A percentile compares a stretch with the other conserved stretches of the same genome.
phyloP scores from a whole-genome alignment of 2,113 vertebrate species.

The Pygoscelis adeliae region DNA sequence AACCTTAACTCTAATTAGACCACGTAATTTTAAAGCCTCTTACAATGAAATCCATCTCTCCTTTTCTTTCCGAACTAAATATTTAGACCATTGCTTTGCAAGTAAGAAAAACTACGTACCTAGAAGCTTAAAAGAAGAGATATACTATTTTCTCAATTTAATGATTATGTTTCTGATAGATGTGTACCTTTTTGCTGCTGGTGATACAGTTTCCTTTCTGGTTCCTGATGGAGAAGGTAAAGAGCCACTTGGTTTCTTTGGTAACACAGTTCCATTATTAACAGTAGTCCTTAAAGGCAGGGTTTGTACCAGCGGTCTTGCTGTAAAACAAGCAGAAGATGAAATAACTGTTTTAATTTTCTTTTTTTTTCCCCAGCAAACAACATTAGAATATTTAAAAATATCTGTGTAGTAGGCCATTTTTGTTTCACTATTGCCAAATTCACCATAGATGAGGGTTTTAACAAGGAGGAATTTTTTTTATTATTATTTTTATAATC shows the following conservation, averaged over 20 bases:
- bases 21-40: not conserved
- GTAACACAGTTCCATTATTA: slow-evolving; percentile 93
- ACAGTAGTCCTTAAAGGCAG: slow-evolving; percentile 88
- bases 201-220: slow-evolving; percentile 83
- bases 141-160: not conserved
- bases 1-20: not conserved
- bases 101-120: not conserved
- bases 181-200: slow-evolving; percentile 86
- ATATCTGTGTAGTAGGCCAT: too few relatives aligned
- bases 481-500: not conserved
- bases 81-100: not conserved
- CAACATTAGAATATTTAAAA: not conserved
- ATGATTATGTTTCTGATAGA: not conserved
- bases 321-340: slow-evolving; percentile 72
- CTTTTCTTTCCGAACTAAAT: not conserved
- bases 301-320: slow-evolving; percentile 91
- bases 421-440: not conserved
- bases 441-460: not conserved
- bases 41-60: not conserved
- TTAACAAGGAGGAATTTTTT: not conserved
- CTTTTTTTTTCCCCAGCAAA: not conserved
- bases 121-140: not conserved
- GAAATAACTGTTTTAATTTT: not conserved
- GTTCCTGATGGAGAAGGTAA: slow-evolving; percentile 90
- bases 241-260: slow-evolving; percentile 90